phyloP scores from a whole-genome alignment of 2,888 invertebrate species.

The Andrena haemorrhoa region DNA sequence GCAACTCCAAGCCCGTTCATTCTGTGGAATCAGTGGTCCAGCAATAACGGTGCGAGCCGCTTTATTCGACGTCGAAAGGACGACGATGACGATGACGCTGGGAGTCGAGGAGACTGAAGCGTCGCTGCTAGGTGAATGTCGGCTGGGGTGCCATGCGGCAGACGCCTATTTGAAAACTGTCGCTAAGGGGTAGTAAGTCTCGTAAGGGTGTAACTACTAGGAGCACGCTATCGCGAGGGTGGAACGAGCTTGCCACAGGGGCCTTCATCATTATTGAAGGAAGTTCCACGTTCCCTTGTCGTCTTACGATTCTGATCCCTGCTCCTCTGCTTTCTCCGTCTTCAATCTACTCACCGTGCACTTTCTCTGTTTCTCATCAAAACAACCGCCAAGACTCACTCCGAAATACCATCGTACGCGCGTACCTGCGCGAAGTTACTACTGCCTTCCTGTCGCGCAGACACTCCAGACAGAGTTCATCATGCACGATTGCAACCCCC shows the following conservation, averaged over 20 bases:
- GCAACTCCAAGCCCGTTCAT: background rate
- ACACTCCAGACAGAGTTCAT: conserved; percentile 72
- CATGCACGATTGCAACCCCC: conserved; percentile 65
- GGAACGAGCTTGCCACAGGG: conserved; percentile 67
- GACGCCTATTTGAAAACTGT: conserved; percentile 76
- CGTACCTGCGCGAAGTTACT: conserved; percentile 66
- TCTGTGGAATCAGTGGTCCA: conserved; percentile 31
- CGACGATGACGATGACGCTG: conserved; percentile 51
- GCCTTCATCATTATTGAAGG: conserved; percentile 78
- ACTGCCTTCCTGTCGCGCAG: conserved; percentile 67
- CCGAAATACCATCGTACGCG: conserved; percentile 39
- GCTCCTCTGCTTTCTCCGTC: conserved; percentile 41
- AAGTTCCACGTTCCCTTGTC: conserved; percentile 68
- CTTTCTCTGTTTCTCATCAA: conserved; percentile 55
- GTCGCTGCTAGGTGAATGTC: conserved; percentile 62
- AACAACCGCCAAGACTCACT: conserved; percentile 62
- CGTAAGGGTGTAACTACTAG: conserved; percentile 78
- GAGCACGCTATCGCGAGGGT: conserved; percentile 68
- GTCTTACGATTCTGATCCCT: conserved; percentile 72
- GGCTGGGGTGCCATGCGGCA: conserved; percentile 64
- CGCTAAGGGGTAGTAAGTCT: conserved; percentile 77
- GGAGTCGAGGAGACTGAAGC: conserved; percentile 57
- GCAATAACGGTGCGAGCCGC: conserved; percentile 28
- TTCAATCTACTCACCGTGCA: conserved; percentile 32
- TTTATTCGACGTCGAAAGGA: conserved; percentile 57